Evolutionary conservation across 1,140 invertebrate genomes (phyloP), one percentile per base, ranked within the genome.

Genomic region (Drosophila bocqueti): DNA sequence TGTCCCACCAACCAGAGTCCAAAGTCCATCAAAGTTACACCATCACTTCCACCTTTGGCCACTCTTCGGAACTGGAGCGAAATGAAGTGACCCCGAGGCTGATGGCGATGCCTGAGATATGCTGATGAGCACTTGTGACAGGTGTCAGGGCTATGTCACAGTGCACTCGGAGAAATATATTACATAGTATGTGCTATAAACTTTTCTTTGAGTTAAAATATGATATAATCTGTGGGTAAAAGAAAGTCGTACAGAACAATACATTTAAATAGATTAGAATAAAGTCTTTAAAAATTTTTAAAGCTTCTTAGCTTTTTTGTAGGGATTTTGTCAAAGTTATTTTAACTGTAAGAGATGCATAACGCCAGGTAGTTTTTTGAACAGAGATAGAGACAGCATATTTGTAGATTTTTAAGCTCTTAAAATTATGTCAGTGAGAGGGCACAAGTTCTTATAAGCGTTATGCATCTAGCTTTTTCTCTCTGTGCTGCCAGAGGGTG

Each of bases 41-140:
- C 31, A 31, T 9, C 31, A 31, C 31, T 31, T 31, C 31, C 16
- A 31, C 34, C 7, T 36, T 16, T 26, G 36, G 15, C 15, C 5
- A n/a, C 9, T 16, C 16, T 16, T 24, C 21, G 36, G 36, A 57
- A 40, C 36, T 57, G 21, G 0, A 57, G 11, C 38, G 34, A 47
- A 76, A 81, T 68, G 46, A 81, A 64, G 21, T 58, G 74, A 6
- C 5, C 21, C 40, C 38, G 21, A 42, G 36, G n/a, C 9, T 24
- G 52, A 36, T 54, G 24, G 13, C 3, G 49, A n/a, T 24, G 34
- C 21, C 52, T 10, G 42, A 29, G 42, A 29, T 42, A 40, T 18
- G 47, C 62, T 63, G 77, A 77, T 76, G 74, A 74, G 79, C 64
- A 47, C 87, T 86, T 82, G 49, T 80, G 83, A 83, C 83, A 86